Evolutionary conservation across 2,888 invertebrate species (phyloP).

Genomic region (Drosophila robusta): DNA sequence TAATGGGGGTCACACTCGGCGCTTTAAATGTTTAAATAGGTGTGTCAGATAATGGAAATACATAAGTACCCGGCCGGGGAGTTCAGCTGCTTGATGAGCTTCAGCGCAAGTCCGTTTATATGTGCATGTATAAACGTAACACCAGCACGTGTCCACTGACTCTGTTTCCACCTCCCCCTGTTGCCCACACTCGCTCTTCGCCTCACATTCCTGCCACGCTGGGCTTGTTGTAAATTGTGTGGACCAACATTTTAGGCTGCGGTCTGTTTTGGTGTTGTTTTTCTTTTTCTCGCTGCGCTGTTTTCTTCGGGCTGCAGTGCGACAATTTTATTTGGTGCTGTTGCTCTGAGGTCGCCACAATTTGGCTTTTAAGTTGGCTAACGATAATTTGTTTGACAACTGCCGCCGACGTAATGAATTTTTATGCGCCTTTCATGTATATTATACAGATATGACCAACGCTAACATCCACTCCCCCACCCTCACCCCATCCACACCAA

Average conservation of each 20-base stretch:
- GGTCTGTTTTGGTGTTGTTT: slow-evolving; percentile 45
- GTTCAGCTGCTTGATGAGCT: slow-evolving; percentile 46
- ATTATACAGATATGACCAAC: slow-evolving; percentile 65
- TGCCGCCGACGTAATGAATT: slow-evolving; percentile 77
- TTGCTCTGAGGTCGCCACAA: slow-evolving; percentile 45
- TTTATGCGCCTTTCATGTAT: slow-evolving; percentile 76
- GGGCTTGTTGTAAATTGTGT: slow-evolving; percentile 40
- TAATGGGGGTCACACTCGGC: slow-evolving; percentile 81
- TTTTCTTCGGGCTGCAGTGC: slow-evolving; percentile 54
- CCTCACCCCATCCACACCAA: no score
- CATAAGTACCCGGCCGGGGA: slow-evolving; percentile 70
- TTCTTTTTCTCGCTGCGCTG: slow-evolving; percentile 16
- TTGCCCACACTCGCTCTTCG: not conserved
- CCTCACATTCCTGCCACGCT: not conserved
- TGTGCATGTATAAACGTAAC: slow-evolving; percentile 19
- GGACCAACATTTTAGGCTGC: slow-evolving; percentile 45
- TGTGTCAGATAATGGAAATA: slow-evolving; percentile 82
- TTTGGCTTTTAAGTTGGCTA: slow-evolving; percentile 72
- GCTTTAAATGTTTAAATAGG: slow-evolving; percentile 82
- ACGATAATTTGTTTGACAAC: slow-evolving; percentile 81
- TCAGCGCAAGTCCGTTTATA: slow-evolving; percentile 3
- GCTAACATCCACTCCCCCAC: slow-evolving; percentile 21
- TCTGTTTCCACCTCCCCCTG: slow-evolving; percentile 1
- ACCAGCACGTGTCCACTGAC: slow-evolving; percentile 37
- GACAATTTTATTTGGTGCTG: slow-evolving; percentile 50